Conservation (phyloP, 2,113 vertebrate genomes). For the Corythaixoides concolor region DNA sequence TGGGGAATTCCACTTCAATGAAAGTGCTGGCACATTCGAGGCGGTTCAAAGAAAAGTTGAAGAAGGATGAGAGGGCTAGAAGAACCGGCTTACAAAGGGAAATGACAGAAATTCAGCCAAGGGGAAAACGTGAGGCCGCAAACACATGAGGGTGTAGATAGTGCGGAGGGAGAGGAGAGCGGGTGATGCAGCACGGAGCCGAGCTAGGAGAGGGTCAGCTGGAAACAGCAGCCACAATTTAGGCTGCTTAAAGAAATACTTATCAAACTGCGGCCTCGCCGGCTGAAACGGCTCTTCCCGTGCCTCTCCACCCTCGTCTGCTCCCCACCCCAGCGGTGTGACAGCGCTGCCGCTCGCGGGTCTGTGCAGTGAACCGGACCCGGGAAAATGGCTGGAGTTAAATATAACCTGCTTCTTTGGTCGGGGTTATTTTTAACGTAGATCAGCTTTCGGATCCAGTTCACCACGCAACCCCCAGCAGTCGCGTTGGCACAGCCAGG, state of each 20-base stretch:
- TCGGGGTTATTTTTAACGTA: slow-evolving; percentile 20
- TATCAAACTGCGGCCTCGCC: neutral
- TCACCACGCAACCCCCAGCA: neutral
- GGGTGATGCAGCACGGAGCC: neutral
- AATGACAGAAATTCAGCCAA: slow-evolving; percentile 68
- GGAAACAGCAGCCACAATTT: slow-evolving; percentile 32
- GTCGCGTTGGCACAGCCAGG: neutral
- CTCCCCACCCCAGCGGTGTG: neutral
- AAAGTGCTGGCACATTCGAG: slow-evolving; percentile 64
- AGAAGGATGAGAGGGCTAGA: slow-evolving; percentile 61
- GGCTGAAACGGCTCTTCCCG: rapidly evolving
- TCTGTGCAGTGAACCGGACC: slow-evolving; percentile 60
- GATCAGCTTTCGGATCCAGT: slow-evolving; percentile 36
- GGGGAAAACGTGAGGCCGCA: slow-evolving; percentile 62
- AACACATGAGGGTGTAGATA: slow-evolving; percentile 50
- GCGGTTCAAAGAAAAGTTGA: slow-evolving; percentile 67
- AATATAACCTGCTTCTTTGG: slow-evolving; percentile 63
- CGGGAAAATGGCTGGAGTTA: slow-evolving; percentile 42
- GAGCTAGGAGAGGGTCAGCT: slow-evolving; percentile 27
- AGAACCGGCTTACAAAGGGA: slow-evolving; percentile 62
- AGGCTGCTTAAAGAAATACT: slow-evolving; percentile 1
- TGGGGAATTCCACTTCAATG: slow-evolving; percentile 68
- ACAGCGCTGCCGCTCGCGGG: neutral
- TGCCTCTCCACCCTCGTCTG: slow-evolving; percentile 35
- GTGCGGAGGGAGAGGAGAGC: neutral